These are phyloP conservation scores for Euglossa dilemma DNA, from an alignment of 1,140 invertebrate species.

Conservation along the genomic window DNA sequence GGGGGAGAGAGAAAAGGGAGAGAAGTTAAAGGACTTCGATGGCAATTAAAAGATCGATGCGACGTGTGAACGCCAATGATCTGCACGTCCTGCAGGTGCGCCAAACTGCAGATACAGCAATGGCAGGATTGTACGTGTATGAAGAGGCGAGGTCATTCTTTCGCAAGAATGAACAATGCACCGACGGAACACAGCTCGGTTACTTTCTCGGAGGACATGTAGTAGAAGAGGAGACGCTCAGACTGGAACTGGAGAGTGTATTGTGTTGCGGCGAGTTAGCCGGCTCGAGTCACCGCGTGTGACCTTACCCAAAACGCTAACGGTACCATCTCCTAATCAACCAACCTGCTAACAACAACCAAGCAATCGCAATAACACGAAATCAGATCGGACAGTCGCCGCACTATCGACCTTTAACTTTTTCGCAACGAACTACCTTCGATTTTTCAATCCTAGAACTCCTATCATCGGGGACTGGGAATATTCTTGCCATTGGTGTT, in stretches of 20 bases:
- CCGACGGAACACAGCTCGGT: constrained; percentile 48
- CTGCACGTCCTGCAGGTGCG: constrained; percentile 4
- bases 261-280: constrained; percentile 79
- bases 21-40: background rate
- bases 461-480: too few relatives aligned
- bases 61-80: background rate
- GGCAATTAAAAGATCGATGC: background rate
- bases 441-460: too few relatives aligned
- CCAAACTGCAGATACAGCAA: background rate
- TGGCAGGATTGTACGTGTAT: background rate
- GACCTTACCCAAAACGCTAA: constrained; percentile 75
- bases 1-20: background rate
- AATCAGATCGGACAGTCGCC: background rate
- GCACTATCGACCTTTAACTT: too few relatives aligned
- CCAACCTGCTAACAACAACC: background rate
- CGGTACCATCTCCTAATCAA: constrained; percentile 55
- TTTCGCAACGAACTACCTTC: too few relatives aligned
- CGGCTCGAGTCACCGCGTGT: constrained; percentile 78
- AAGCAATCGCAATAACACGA: background rate
- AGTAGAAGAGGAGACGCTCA: constrained; percentile 54
- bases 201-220: constrained; percentile 45
- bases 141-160: background rate
- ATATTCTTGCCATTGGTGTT: too few relatives aligned
- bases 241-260: constrained; percentile 67
- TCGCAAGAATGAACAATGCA: constrained; percentile 62